A percentile compares a stretch with the other conserved stretches of the same genome.
Evolutionary conservation across 35 echinoderm and acorn worm species (phyloP).

Genomic region (Diadema setosum): DNA sequence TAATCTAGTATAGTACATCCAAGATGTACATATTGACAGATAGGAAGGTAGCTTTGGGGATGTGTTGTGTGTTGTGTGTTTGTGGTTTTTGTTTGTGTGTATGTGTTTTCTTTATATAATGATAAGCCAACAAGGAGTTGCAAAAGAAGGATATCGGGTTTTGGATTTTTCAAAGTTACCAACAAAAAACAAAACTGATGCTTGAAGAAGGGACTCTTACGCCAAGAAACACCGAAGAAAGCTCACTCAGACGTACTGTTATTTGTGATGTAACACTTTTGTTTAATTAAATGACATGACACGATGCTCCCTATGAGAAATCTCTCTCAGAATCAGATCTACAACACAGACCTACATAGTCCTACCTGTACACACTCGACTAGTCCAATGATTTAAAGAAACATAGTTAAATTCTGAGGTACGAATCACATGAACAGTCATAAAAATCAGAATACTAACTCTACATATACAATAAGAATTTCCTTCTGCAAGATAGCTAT

Average conservation of each 20-base stretch:
- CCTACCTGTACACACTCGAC: background rate
- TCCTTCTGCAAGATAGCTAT: background rate
- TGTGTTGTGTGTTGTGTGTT: too few species aligned
- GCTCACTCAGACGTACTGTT: background rate
- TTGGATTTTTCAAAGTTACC: too few species aligned
- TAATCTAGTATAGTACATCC: too few species aligned
- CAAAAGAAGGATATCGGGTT: too few species aligned
- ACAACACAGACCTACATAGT: background rate
- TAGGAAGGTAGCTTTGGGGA: too few species aligned
- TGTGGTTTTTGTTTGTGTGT: too few species aligned
- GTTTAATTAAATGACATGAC: background rate
- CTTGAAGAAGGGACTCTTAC: too few species aligned
- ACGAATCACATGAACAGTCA: background rate
- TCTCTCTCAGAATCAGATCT: background rate
- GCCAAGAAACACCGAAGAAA: too few species aligned
- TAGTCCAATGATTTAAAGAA: background rate
- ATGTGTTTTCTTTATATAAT: too few species aligned
- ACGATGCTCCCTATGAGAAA: background rate
- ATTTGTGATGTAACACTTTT: constrained; percentile 2
- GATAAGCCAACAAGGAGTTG: too few species aligned
- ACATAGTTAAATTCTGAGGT: background rate
- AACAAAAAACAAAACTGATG: too few species aligned
- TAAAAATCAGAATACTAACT: background rate
- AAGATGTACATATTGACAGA: too few species aligned
- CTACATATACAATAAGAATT: background rate